Conservation (phyloP, 2,113 vertebrate species). For the Odobenus rosmarus region DNA sequence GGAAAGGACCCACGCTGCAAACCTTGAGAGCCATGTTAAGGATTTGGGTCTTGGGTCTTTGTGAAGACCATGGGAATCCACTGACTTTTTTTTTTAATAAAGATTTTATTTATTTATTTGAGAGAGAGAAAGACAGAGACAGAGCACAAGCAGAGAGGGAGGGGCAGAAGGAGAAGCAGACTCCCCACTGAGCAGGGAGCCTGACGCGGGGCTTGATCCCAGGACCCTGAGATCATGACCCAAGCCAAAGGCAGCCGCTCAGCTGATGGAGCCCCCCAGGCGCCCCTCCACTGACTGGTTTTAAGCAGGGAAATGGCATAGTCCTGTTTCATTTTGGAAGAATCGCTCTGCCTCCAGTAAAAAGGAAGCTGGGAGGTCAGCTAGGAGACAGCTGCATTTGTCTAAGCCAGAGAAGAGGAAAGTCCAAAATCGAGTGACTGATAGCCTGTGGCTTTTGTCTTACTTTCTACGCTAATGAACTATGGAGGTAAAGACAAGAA, state of each 20-base stretch:
- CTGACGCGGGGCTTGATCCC: neutral
- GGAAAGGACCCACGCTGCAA: neutral
- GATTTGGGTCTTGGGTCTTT: neutral
- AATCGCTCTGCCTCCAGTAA: neutral
- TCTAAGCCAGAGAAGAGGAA: neutral
- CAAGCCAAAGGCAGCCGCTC: too few relatives aligned
- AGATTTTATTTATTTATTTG: neutral
- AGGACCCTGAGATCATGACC: neutral
- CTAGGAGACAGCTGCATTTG: neutral
- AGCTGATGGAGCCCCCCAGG: neutral
- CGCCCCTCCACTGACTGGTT: neutral
- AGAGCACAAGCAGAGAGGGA: neutral
- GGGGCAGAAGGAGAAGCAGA: neutral
- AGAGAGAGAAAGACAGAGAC: neutral
- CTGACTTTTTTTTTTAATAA: neutral
- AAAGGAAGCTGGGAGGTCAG: neutral
- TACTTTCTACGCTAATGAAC: neutral
- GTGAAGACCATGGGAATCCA: neutral
- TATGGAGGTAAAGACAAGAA: neutral
- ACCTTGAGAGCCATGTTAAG: neutral
- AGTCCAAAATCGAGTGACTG: neutral
- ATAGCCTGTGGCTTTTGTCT: neutral
- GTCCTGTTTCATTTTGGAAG: neutral
- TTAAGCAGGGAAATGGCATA: neutral
- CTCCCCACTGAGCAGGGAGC: neutral